Base-by-base conservation (phyloP, 2,888 invertebrate genomes). In the Macaria liturata region DNA sequence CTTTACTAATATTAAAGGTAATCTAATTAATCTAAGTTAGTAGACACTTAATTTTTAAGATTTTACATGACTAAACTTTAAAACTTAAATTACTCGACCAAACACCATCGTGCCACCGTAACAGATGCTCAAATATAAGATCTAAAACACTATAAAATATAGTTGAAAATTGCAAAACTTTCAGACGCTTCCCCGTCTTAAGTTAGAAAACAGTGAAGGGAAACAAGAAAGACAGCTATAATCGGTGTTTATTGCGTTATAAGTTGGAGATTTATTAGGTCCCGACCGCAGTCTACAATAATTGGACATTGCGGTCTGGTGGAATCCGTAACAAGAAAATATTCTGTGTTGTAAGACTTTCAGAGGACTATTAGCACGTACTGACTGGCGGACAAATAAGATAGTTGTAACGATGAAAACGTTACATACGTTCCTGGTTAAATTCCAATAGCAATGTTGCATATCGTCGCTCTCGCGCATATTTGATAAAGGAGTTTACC, bases 191-290 rank as follows among this genome's bases (percentile, higher is more conserved):
- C 37, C 32, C 34, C 34, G 32, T 34, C 37, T 40, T 31, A 32
- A 55, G 42, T 56, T 40, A 52, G 43, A 55, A 52, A 56, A 55
- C 51, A 47, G 58, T 54, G 58, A 64, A 61, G 61, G 61, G 59
- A 56, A 56, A 53, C 57, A 54, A 61, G 49, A 62, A 62, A 63
- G 53, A 54, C 59, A 60, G 51, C 42, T 32, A 54, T 64, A 63
- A 68, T 61, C 51, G 52, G 54, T 62, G 53, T 65, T 69, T 65
- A 68, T 70, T 68, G 67, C 68, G 58, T 61, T 68, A 68, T 66
- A 69, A 72, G 69, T 70, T 69, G 70, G 63, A 65, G 70, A 71
- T 71, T 67, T 70, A 67, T 66, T 66, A 55, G 47, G 39, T 40
- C 8, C 46, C 34, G 39, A 59, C 66, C 63, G 56, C 69, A 67